These are phyloP conservation scores for Caenorhabditis auriculariae DNA, from an alignment of 2,888 invertebrate species.

Conservation along the genomic window DNA sequence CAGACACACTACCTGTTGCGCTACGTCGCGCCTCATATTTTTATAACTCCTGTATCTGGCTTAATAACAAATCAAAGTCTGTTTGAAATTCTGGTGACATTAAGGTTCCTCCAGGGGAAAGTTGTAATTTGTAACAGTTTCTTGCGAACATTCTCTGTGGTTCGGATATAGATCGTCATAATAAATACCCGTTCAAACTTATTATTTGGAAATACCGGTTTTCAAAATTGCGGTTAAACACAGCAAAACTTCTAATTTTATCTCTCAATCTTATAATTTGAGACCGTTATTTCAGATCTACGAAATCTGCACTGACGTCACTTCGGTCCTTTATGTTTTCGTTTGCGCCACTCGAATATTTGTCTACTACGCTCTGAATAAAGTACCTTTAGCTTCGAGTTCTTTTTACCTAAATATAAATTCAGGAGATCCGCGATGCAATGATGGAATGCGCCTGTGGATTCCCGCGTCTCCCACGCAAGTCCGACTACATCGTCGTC, in stretches of 20 bases:
- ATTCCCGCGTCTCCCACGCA: slow-evolving; percentile 10
- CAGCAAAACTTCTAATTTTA: not conserved
- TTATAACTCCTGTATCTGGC: too few species aligned
- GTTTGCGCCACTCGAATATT: slow-evolving; percentile 56
- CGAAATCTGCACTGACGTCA: slow-evolving; percentile 55
- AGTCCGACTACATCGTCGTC: slow-evolving; percentile 25
- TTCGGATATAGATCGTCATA: too few species aligned
- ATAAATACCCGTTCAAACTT: too few species aligned
- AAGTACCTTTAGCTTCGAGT: too few species aligned
- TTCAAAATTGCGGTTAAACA: not conserved
- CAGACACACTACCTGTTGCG: too few species aligned
- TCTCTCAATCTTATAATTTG: not conserved
- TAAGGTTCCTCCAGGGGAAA: not conserved
- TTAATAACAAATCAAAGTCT: too few species aligned
- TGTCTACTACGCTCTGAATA: slow-evolving; percentile 55
- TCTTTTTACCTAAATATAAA: too few species aligned
- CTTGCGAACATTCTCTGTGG: too few species aligned
- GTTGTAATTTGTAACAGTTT: not conserved
- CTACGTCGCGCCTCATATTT: too few species aligned
- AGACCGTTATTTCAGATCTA: slow-evolving; percentile 48
- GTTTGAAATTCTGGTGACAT: too few species aligned
- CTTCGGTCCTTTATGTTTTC: slow-evolving; percentile 57
- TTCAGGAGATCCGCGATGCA: slow-evolving; percentile 34
- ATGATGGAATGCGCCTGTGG: slow-evolving; percentile 20
- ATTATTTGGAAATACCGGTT: not conserved